Percentiles rank a stretch among this genome's conserved stretches.
Conservation (phyloP, 1,140 invertebrate genomes). For the Phortica variegata region DNA sequence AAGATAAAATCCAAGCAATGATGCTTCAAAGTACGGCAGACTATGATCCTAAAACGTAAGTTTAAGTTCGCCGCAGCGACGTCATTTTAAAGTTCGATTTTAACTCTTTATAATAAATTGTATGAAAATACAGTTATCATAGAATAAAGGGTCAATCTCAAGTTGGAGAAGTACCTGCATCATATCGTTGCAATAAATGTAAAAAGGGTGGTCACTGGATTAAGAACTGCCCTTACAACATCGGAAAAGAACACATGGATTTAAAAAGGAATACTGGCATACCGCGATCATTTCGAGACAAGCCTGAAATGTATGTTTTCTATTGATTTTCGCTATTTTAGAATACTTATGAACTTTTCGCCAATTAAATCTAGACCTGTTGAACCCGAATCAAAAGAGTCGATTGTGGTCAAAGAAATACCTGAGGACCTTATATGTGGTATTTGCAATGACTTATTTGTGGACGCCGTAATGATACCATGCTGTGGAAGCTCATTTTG, state of each 20-base stretch:
- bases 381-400: constrained; percentile 60
- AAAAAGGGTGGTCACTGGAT: constrained; percentile 94
- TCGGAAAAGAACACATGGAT: constrained; percentile 63
- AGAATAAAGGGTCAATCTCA: constrained; percentile 84
- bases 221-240: constrained; percentile 82
- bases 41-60: constrained; percentile 95
- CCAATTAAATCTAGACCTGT: constrained; percentile 3
- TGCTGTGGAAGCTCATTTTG: constrained; percentile 98
- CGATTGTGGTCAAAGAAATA: constrained; percentile 66
- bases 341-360: not conserved
- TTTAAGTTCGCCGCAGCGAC: too few relatives aligned
- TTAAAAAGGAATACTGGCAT: constrained; percentile 96
- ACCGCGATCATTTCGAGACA: constrained; percentile 92
- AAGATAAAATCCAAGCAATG: constrained; percentile 96
- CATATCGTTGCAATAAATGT: constrained; percentile 92
- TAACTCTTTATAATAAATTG: too few relatives aligned
- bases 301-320: constrained; percentile 33
- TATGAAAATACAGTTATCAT: constrained; percentile 79
- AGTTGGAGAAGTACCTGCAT: constrained; percentile 82
- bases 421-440: constrained; percentile 89
- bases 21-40: constrained; percentile 94
- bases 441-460: constrained; percentile 89
- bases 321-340: not conserved
- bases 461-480: constrained; percentile 94
- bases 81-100: too few relatives aligned